Evolutionary conservation across 2,888 invertebrate species (phyloP).

Genomic region (Parthenolecanium corni): DNA sequence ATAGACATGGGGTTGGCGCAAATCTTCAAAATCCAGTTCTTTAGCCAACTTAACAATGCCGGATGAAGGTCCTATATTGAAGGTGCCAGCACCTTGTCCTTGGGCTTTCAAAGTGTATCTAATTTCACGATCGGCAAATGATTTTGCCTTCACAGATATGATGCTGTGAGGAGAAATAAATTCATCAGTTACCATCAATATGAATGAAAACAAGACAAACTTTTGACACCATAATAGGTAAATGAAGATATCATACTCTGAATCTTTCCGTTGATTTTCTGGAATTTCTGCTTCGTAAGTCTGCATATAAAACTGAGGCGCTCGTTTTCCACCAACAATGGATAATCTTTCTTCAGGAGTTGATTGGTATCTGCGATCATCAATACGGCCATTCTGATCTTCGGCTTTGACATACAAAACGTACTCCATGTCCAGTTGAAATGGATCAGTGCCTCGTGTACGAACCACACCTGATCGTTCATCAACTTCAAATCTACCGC

Average conservation of each 20-base stretch:
- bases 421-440: constrained; percentile 92
- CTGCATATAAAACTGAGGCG: constrained; percentile 94
- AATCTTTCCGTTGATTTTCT: constrained; percentile 93
- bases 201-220: neutral
- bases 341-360: constrained; percentile 83
- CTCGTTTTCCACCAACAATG: constrained; percentile 92
- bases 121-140: constrained; percentile 91
- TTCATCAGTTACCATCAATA: neutral
- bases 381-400: constrained; percentile 88
- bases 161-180: constrained; percentile 54
- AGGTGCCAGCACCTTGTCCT: constrained; percentile 82
- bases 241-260: constrained; percentile 60
- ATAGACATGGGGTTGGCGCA: constrained; percentile 86
- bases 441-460: constrained; percentile 79
- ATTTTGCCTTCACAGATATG: constrained; percentile 92
- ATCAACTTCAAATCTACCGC: constrained; percentile 68
- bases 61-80: constrained; percentile 86
- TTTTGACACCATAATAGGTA: neutral
- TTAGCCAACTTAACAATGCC: constrained; percentile 92
- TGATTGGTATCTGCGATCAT: constrained; percentile 76
- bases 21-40: constrained; percentile 92
- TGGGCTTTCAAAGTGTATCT: constrained; percentile 91
- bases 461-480: constrained; percentile 85
- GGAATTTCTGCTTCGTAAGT: constrained; percentile 91
- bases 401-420: constrained; percentile 92